phyloP scores from a whole-genome alignment of 2,888 invertebrate genomes.

The Apamea epomidion region DNA sequence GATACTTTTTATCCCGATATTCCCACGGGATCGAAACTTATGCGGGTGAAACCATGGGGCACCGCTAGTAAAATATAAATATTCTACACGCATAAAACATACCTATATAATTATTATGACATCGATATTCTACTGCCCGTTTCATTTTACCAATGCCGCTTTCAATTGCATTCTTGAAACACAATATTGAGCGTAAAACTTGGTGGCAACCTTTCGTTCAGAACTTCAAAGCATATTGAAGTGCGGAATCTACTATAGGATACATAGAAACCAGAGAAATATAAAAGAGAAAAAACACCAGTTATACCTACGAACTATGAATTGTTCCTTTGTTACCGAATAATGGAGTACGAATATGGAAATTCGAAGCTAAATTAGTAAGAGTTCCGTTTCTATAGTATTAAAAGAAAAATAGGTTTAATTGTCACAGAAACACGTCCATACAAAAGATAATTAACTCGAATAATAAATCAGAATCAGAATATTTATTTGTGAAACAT shows the following conservation, averaged over 20 bases:
- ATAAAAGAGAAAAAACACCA: neutral
- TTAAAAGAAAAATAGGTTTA: too few species aligned
- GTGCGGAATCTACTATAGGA: slow-evolving; percentile 9
- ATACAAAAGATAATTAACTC: too few species aligned
- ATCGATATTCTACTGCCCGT: neutral
- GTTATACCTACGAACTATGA: neutral
- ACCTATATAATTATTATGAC: neutral
- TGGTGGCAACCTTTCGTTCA: slow-evolving; percentile 15
- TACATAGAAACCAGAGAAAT: neutral
- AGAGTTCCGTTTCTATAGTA: neutral
- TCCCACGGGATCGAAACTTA: too few species aligned
- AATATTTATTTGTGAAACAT: too few species aligned
- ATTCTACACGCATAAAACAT: neutral
- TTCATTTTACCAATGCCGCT: slow-evolving; percentile 21
- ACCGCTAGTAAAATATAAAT: neutral
- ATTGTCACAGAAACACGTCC: too few species aligned
- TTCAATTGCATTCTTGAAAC: slow-evolving; percentile 56
- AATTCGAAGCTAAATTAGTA: neutral
- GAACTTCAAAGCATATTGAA: slow-evolving; percentile 50
- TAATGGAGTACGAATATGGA: neutral
- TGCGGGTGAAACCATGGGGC: too few species aligned
- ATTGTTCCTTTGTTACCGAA: neutral
- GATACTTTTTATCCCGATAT: too few species aligned
- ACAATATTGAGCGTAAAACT: slow-evolving; percentile 37
- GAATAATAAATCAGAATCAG: too few species aligned